Evolutionary conservation across 1,140 invertebrate genomes (phyloP).

Genomic region (Amyelois transitella): DNA sequence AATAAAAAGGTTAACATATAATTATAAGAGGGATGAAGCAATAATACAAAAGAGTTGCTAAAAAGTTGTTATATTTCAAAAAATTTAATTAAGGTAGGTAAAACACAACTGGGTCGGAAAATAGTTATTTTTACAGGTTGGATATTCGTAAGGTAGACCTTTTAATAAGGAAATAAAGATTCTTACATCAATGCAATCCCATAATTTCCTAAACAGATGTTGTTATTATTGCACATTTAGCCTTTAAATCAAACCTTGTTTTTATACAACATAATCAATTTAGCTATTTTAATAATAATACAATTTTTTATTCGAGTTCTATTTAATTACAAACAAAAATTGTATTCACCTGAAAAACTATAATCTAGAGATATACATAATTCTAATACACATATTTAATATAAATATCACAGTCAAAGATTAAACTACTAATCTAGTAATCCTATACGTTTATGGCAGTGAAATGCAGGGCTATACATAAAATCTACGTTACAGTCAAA

Average conservation of each 20-base stretch:
- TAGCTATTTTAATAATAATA: not conserved
- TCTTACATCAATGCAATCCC: not conserved
- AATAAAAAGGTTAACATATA: not conserved
- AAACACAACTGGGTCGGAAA: constrained; percentile 51
- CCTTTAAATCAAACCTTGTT: not conserved
- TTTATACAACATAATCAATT: not conserved
- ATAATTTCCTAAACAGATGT: not conserved
- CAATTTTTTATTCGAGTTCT: not conserved
- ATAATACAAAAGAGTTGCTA: constrained; percentile 31
- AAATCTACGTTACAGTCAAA: constrained; percentile 23
- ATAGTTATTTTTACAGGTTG: constrained; percentile 44
- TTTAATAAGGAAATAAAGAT: not conserved
- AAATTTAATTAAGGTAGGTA: constrained; percentile 26
- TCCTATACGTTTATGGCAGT: constrained; percentile 65
- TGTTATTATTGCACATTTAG: constrained; percentile 1
- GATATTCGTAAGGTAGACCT: too few relatives aligned
- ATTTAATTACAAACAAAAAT: not conserved
- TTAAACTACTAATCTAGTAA: constrained; percentile 62
- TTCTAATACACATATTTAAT: constrained; percentile 67
- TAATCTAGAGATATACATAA: constrained; percentile 41
- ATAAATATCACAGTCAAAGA: constrained; percentile 73
- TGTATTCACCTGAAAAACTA: not conserved
- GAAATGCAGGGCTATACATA: constrained; percentile 36
- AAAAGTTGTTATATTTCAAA: constrained; percentile 54
- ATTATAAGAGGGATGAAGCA: not conserved